These are phyloP conservation scores for Litoditis marina DNA, from an alignment of 2,888 invertebrate species.

Conservation along the genomic window DNA sequence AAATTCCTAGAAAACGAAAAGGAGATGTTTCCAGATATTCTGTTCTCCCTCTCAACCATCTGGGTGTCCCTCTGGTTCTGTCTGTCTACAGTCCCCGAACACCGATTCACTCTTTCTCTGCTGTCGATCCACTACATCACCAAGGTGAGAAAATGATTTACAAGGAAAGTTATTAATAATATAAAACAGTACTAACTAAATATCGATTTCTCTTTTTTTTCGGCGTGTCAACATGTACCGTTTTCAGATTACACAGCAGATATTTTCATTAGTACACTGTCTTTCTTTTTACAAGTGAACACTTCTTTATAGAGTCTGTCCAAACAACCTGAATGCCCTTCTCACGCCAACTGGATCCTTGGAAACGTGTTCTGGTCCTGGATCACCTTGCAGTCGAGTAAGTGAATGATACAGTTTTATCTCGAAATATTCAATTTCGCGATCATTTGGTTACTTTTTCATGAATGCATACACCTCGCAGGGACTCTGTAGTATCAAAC, in stretches of 20 bases:
- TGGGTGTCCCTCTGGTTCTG: slow-evolving; percentile 17
- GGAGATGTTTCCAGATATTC: slow-evolving; percentile 17
- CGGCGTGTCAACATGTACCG: too few species aligned
- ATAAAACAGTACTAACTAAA: too few species aligned
- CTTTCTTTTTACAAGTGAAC: slow-evolving; percentile 9
- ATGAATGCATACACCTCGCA: too few species aligned
- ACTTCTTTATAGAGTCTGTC: slow-evolving; percentile 54
- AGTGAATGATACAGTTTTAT: too few species aligned
- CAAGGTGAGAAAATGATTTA: too few species aligned
- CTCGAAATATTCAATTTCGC: too few species aligned
- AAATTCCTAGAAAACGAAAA: too few species aligned
- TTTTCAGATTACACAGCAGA: too few species aligned
- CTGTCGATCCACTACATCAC: slow-evolving; percentile 28
- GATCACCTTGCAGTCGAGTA: slow-evolving; percentile 42
- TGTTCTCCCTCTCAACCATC: slow-evolving; percentile 16
- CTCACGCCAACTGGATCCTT: slow-evolving; percentile 41
- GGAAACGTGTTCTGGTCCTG: slow-evolving; percentile 53
- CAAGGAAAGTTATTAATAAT: too few species aligned
- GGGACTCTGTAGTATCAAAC: too few species aligned
- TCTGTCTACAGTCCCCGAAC: slow-evolving; percentile 27
- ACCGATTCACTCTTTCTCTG: slow-evolving; percentile 33
- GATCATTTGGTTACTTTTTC: too few species aligned
- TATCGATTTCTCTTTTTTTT: too few species aligned
- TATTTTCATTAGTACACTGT: not conserved
- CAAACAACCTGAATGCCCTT: slow-evolving; percentile 51